These are phyloP conservation scores for Elephantulus edwardii DNA, from an alignment of 2,113 vertebrate genomes.

Conservation along the genomic window DNA sequence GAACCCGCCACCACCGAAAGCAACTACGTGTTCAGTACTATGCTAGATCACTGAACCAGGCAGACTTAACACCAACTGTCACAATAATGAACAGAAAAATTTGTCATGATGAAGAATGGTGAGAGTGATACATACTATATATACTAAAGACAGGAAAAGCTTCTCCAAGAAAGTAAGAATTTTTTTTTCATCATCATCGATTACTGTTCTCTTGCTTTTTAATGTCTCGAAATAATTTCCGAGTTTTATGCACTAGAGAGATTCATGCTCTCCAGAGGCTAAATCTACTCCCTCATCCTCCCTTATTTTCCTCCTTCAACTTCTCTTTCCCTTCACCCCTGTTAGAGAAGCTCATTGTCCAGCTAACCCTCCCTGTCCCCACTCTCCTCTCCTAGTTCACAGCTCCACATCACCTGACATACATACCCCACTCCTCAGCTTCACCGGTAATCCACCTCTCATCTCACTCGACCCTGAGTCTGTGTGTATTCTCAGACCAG, in stretches of 20 bases:
- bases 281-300: neutral
- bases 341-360: neutral
- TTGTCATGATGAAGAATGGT: too few relatives aligned
- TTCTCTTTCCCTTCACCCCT: neutral
- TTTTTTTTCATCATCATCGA: neutral
- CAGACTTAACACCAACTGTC: too few relatives aligned
- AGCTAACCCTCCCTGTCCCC: neutral
- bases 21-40: too few relatives aligned
- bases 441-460: neutral
- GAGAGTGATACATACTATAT: too few relatives aligned
- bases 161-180: neutral
- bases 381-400: neutral
- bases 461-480: neutral
- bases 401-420: neutral
- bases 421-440: neutral
- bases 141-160: neutral
- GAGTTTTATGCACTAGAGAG: neutral
- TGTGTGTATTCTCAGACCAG: too few relatives aligned
- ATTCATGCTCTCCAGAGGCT: neutral
- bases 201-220: neutral
- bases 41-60: too few relatives aligned
- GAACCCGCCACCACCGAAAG: too few relatives aligned
- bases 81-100: too few relatives aligned
- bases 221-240: neutral
- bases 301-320: too few relatives aligned